phyloP scores from a whole-genome alignment of 2,113 vertebrate genomes.

The Spizaetus ornatus region DNA sequence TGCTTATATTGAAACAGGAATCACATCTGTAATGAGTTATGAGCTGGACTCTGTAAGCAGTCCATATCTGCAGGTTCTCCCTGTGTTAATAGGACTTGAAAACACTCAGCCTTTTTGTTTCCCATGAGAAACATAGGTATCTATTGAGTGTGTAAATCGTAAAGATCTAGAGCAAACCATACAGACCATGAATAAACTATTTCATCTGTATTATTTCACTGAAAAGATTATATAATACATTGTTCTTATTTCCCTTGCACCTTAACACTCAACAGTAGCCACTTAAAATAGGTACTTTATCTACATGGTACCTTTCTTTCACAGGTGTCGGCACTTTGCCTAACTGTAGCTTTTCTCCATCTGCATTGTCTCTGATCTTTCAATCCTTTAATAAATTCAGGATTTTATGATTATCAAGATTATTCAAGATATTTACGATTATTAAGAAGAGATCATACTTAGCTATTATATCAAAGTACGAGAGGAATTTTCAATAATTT shows the following conservation, averaged over 20 bases:
- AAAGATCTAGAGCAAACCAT: not conserved
- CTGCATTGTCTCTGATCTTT: slow-evolving; percentile 48
- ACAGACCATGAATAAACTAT: not conserved
- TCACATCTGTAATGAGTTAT: not conserved
- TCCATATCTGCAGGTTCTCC: not conserved
- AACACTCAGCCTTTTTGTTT: not conserved
- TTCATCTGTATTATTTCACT: not conserved
- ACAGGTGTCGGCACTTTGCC: not conserved
- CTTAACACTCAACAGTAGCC: not conserved
- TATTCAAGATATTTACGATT: slow-evolving; percentile 33
- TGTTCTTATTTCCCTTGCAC: not conserved
- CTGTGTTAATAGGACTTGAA: not conserved
- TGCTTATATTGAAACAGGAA: not conserved
- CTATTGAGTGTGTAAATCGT: not conserved
- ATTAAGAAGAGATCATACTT: not conserved
- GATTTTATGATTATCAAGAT: slow-evolving; percentile 23
- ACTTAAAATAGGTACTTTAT: not conserved
- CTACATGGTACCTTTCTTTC: slow-evolving; percentile 43
- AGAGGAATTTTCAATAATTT: not conserved
- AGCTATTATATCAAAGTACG: not conserved
- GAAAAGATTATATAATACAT: not conserved
- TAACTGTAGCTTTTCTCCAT: slow-evolving; percentile 33
- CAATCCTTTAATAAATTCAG: slow-evolving; percentile 62
- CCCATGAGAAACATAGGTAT: not conserved
- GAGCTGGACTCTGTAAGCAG: not conserved